Percentiles rank a stretch among this genome's conserved stretches.
These are phyloP conservation scores for Ginglymostoma cirratum DNA, from an alignment of 2,113 vertebrate genomes.

Conservation along the genomic window DNA sequence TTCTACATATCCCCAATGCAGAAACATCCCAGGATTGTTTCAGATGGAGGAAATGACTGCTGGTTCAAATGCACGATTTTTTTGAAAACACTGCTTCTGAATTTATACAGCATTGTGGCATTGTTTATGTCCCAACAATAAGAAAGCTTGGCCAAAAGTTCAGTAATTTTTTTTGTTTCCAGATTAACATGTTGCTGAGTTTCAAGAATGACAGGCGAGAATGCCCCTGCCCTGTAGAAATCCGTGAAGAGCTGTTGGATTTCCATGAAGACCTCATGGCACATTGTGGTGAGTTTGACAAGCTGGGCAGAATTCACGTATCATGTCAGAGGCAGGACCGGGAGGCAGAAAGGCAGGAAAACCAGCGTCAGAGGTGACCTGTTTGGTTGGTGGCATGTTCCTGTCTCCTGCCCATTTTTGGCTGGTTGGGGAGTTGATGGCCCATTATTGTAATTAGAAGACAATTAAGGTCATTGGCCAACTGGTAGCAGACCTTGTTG, in stretches of 20 bases:
- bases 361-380: neutral
- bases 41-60: neutral
- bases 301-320: neutral
- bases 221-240: constrained; percentile 83
- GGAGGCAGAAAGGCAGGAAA: neutral
- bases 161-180: constrained; percentile 18
- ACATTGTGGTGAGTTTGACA: constrained; percentile 72
- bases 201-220: constrained; percentile 91
- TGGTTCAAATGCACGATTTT: neutral
- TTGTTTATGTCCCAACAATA: neutral
- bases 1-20: neutral
- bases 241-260: constrained; percentile 79
- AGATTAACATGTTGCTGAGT: constrained; percentile 96
- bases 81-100: neutral
- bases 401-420: neutral
- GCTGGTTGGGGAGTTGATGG: neutral
- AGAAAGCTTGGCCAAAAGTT: neutral
- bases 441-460: neutral
- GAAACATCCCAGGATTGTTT: neutral
- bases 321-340: neutral
- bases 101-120: neutral
- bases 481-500: neutral
- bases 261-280: constrained; percentile 92
- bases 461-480: neutral
- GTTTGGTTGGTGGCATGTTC: neutral